Conservation (phyloP, 2,113 vertebrate species). For the Hirundichthys speculiger region DNA sequence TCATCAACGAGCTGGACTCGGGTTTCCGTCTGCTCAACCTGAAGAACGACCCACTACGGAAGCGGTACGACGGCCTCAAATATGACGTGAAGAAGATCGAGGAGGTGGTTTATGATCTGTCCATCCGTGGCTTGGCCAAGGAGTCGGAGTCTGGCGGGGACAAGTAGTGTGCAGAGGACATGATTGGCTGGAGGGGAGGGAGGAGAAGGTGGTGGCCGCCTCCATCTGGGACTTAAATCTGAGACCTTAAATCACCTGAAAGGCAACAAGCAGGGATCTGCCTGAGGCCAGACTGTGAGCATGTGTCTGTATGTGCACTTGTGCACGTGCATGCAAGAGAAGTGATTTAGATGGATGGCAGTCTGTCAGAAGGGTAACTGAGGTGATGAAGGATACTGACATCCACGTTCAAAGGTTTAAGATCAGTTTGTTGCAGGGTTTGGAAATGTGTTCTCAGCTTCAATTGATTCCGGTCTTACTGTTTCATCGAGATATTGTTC, state of each 20-base stretch:
- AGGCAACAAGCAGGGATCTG: constrained; percentile 34
- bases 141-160: constrained; percentile 78
- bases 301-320: constrained; percentile 1
- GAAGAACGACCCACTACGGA: constrained; percentile 96
- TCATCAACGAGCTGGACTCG: constrained; percentile 97
- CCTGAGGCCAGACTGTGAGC: constrained; percentile 48
- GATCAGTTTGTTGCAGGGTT: constrained; percentile 18
- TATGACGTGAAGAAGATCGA: constrained; percentile 99
- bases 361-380: constrained; percentile 32
- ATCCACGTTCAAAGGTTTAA: constrained; percentile 1
- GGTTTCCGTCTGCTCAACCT: constrained; percentile 97
- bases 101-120: constrained; percentile 97
- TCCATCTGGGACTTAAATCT: constrained; percentile 42
- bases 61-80: constrained; percentile 97
- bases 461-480: constrained; percentile 8
- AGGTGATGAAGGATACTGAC: not conserved
- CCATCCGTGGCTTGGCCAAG: constrained; percentile 93
- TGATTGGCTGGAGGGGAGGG: constrained; percentile 36
- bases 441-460: constrained; percentile 11
- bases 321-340: constrained; percentile 24
- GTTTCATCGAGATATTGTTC: not conserved
- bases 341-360: constrained; percentile 9
- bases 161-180: constrained; percentile 70
- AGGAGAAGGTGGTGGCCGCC: constrained; percentile 19
- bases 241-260: constrained; percentile 44